Percentiles rank a stretch among this genome's conserved stretches.
Conservation (phyloP, 2,888 invertebrate genomes). For the Seladonia tumulorum region DNA sequence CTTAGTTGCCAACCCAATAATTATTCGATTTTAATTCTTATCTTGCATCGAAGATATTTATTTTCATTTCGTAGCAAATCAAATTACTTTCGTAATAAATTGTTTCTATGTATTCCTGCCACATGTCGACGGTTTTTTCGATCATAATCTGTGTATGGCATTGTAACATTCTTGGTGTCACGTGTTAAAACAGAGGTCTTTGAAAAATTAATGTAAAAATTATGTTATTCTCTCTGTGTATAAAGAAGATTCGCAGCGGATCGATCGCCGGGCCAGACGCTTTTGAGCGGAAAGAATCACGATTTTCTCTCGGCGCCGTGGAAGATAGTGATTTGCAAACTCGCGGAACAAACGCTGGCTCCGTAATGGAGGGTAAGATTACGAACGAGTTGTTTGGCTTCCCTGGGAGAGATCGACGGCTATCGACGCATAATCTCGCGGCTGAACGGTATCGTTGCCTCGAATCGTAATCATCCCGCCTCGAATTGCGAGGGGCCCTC, state of each 20-base stretch:
- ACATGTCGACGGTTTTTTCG: no score
- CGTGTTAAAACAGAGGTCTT: no score
- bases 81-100: no score
- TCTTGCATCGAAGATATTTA: no score
- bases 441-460: conserved; percentile 25
- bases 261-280: conserved; percentile 32
- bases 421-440: conserved; percentile 44
- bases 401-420: conserved; percentile 42
- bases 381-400: conserved; percentile 52
- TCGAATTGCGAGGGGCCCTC: background rate
- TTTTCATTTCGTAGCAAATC: no score
- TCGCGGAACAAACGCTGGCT: conserved; percentile 46
- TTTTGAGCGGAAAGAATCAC: conserved; percentile 51
- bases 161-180: no score
- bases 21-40: no score
- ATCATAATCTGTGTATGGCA: no score
- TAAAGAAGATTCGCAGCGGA: background rate
- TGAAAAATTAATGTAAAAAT: no score
- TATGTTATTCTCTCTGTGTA: no score
- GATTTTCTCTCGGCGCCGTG: conserved; percentile 37
- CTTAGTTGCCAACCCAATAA: no score
- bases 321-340: conserved; percentile 65
- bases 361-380: conserved; percentile 62
- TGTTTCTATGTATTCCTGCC: no score
- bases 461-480: conserved; percentile 28